Percentiles rank a stretch among this genome's conserved stretches.
These are phyloP conservation scores for Melanotaenia maccullochi DNA, from an alignment of 2,797 vertebrate genomes.

Conservation along the genomic window DNA sequence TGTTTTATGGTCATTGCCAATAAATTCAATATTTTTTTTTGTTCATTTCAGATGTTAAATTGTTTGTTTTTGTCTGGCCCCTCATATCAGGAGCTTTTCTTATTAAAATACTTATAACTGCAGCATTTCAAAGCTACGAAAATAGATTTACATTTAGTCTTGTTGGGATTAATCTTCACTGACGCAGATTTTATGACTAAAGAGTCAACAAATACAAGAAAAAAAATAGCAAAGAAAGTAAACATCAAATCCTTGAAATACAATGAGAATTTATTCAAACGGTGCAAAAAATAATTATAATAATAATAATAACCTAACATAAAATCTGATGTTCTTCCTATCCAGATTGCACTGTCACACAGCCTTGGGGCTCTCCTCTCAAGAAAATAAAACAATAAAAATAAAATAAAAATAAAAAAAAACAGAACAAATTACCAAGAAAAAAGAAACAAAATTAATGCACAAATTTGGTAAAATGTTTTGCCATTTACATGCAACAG, in stretches of 20 bases:
- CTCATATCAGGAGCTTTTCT: no score
- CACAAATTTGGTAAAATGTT: conserved; percentile 72
- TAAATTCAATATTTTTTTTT: no score
- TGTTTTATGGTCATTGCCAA: no score
- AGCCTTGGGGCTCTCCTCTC: conserved; percentile 69
- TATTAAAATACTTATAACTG: no score
- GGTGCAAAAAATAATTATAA: conserved; percentile 81
- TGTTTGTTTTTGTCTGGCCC: no score
- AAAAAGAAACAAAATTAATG: conserved; percentile 69
- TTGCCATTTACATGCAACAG: conserved; percentile 80
- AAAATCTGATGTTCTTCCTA: conserved; percentile 83
- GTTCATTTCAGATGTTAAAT: no score
- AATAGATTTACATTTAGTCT: neutral
- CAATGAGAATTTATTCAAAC: conserved; percentile 88
- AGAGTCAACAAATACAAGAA: neutral
- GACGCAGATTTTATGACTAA: fast-evolving
- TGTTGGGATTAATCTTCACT: neutral
- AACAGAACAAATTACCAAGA: conserved; percentile 60
- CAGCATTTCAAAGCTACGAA: no score
- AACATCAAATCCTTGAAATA: conserved; percentile 73
- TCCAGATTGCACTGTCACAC: conserved; percentile 81
- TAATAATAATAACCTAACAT: conserved; percentile 77
- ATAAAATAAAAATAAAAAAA: conserved; percentile 41
- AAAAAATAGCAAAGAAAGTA: conserved; percentile 17
- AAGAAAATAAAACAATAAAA: conserved; percentile 46